Evolutionary conservation across 64 coral and sea anemone species (phyloP).

Genomic region (Stichodactyla helianthus): DNA sequence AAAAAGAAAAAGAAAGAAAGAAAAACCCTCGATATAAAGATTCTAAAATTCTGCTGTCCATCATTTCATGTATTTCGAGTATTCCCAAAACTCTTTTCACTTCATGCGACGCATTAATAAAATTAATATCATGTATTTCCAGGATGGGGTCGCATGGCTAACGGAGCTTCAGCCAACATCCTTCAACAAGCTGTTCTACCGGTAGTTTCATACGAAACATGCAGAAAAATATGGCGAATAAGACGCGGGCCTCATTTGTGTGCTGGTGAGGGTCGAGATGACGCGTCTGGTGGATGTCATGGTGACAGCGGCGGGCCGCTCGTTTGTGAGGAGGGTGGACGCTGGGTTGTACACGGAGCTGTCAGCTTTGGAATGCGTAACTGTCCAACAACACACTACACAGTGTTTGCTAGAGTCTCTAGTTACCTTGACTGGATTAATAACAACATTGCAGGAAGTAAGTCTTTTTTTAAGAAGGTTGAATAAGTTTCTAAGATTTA

Average conservation of each 20-base stretch:
- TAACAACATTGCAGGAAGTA: constrained; percentile 1
- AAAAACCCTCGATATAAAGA: too few species aligned
- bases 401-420: constrained; percentile 57
- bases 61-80: too few species aligned
- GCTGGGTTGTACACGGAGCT: constrained; percentile 61
- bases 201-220: constrained; percentile 40
- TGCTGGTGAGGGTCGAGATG: constrained; percentile 44
- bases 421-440: constrained; percentile 56
- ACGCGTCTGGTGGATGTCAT: constrained; percentile 46
- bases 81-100: too few species aligned
- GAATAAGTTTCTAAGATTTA: too few species aligned
- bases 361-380: constrained; percentile 52
- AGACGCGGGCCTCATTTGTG: constrained; percentile 47
- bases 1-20: too few species aligned
- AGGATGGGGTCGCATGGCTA: constrained; percentile 64
- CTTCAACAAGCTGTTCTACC: constrained; percentile 63
- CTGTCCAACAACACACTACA: constrained; percentile 62
- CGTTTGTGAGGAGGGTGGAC: constrained; percentile 43
- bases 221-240: constrained; percentile 39
- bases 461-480: not conserved
- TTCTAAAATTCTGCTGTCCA: too few species aligned
- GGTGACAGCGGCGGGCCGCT: constrained; percentile 63
- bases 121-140: too few species aligned
- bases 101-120: not conserved
- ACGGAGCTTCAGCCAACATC: constrained; percentile 33